Base-by-base conservation (phyloP, 2,888 invertebrate genomes). In the Drosophila atroscutellata region DNA sequence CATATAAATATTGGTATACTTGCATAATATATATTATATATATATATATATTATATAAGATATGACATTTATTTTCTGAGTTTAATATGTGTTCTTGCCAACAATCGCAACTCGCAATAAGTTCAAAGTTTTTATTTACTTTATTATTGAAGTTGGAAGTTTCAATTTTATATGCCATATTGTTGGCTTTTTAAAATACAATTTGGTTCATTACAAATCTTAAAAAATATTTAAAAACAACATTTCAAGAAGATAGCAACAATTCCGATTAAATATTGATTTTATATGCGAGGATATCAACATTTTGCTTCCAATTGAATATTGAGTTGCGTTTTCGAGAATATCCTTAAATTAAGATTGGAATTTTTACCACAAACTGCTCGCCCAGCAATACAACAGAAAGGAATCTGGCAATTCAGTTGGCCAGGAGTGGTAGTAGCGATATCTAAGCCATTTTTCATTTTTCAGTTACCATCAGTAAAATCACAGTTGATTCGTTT, bases 401-500 rank as follows among this genome's bases (percentile, higher is more conserved):
- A 45, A 2, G 3, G 20, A 45, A 4, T 15, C 7, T 11, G 28
- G 28, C n/a, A 50, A 18, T 49, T 49, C 26, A 18, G 18, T 49
- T 28, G 18, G 49, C 26, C 5, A n/a, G 0, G 3, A n/a, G 28
- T 18, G 18, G 18, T 26, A 6, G 26, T 11, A 7, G 54, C 11
- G 26, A 18, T 34, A 36, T 18, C 54, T 9, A 3, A 54, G 26
- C n/a, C 28, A 15, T 13, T 13, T 26, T 50, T n/a, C 6, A 30
- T 13, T 13, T 26, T 50, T 28, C 11, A 30, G n/a, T 30, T 50
- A 11, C 5, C 20, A 20, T 30, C 56, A 42, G 8, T 42, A 15
- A n/a, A 54, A 66, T 55, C 34, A 39, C 55, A 50, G 34, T 49
- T 34, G 42, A 56, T 49, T 26, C 11, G 36, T 6, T 18, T 50